Conservation (phyloP, 2,888 invertebrate species). For the Noctua janthina region DNA sequence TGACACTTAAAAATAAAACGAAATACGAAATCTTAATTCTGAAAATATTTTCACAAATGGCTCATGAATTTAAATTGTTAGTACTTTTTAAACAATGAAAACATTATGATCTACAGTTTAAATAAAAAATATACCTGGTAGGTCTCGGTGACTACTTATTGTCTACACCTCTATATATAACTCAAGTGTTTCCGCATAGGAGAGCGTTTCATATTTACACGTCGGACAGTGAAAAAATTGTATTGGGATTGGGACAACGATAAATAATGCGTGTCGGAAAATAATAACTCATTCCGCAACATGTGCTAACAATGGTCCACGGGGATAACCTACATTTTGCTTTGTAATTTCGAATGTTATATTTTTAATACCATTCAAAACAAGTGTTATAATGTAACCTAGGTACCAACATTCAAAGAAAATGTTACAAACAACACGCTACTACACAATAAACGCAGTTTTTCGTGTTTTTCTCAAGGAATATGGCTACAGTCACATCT, state of each 20-base stretch:
- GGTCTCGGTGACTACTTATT: conserved; percentile 8
- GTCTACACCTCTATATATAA: conserved; percentile 30
- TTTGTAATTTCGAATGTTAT: conserved; percentile 61
- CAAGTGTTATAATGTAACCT: conserved; percentile 6
- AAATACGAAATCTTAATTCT: conserved; percentile 1
- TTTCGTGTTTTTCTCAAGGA: conserved; percentile 51
- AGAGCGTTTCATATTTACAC: conserved; percentile 34
- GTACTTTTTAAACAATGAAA: background rate
- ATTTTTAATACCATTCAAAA: conserved; percentile 53
- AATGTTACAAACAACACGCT: conserved; percentile 18
- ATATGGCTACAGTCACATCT: conserved; percentile 70
- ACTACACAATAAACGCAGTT: conserved; percentile 34
- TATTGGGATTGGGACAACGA: conserved; percentile 75
- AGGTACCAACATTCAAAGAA: conserved; percentile 14
- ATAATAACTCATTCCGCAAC: conserved; percentile 79
- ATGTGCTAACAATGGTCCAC: conserved; percentile 77
- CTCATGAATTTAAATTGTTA: background rate
- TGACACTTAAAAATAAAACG: conserved; percentile 19
- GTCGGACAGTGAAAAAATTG: conserved; percentile 69
- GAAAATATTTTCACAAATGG: background rate
- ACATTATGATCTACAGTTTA: background rate
- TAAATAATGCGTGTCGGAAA: conserved; percentile 77
- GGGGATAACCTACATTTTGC: conserved; percentile 69
- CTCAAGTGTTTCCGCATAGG: conserved; percentile 42
- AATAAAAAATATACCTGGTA: background rate